phyloP scores from a whole-genome alignment of 2,113 vertebrate genomes.

The Apodemus sylvaticus region DNA sequence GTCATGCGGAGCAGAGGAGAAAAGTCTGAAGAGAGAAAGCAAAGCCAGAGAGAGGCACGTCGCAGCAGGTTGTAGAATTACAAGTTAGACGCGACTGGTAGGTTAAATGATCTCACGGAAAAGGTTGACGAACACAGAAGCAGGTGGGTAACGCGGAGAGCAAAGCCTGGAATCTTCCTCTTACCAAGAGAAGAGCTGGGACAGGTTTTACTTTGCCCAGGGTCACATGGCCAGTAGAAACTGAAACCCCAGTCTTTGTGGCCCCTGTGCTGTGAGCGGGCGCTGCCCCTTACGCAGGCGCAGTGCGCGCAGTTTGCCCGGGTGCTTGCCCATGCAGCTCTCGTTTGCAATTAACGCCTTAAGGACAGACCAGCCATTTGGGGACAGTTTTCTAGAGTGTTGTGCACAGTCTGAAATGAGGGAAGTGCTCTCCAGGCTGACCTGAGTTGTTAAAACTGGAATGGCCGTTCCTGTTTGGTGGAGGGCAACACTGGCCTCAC shows the following conservation, averaged over 20 bases:
- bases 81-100: not conserved
- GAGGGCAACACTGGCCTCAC: conserved; percentile 27
- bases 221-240: not conserved
- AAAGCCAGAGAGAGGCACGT: not conserved
- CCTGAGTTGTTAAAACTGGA: conserved; percentile 16
- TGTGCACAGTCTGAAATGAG: not conserved
- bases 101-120: not conserved
- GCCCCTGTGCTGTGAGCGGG: too few relatives aligned
- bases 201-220: not conserved
- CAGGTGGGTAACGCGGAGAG: not conserved
- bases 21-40: not conserved
- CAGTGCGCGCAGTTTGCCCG: not conserved
- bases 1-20: not conserved
- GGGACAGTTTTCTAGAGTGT: not conserved
- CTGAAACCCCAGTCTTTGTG: not conserved
- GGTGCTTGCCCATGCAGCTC: not conserved
- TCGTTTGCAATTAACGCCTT: not conserved
- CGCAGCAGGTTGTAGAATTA: not conserved
- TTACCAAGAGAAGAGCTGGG: not conserved
- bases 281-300: not conserved
- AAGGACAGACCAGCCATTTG: not conserved
- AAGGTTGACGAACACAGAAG: not conserved
- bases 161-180: not conserved
- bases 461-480: not conserved
- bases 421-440: too few relatives aligned